Evolutionary conservation across 2,797 vertebrate species (phyloP).

Genomic region (Pantherophis alleghaniensis): DNA sequence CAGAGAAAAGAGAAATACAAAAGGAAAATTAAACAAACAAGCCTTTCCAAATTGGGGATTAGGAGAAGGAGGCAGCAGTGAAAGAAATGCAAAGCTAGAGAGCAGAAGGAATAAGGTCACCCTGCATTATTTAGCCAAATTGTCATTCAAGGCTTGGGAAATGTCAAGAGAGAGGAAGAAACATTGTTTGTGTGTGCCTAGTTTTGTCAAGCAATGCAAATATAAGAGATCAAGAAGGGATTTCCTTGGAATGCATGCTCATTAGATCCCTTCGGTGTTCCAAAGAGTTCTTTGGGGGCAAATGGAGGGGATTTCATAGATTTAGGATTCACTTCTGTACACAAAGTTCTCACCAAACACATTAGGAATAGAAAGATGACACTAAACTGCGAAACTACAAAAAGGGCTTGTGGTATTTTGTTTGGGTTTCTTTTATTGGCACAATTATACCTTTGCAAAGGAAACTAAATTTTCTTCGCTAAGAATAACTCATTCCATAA

Average conservation of each 20-base stretch:
- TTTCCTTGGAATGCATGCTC: conserved; percentile 17
- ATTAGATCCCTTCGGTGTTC: conserved; percentile 40
- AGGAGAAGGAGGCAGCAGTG: conserved; percentile 17
- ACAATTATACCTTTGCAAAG: not conserved
- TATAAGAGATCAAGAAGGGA: conserved; percentile 35
- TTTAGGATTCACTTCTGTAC: not conserved
- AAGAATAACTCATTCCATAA: not conserved
- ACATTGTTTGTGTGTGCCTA: not conserved
- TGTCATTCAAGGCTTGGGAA: conserved; percentile 18
- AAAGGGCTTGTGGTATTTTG: conserved; percentile 34
- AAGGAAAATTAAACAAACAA: conserved; percentile 38
- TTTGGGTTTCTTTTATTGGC: conserved; percentile 40
- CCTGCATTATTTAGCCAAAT: not conserved
- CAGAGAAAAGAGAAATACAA: not conserved
- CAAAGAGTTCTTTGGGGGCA: not conserved
- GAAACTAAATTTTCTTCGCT: accelerated
- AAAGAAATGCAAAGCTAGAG: conserved; percentile 7
- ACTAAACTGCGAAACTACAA: conserved; percentile 23
- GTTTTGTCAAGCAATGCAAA: conserved; percentile 1
- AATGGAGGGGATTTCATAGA: not conserved
- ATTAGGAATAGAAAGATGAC: not conserved
- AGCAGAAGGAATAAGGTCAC: accelerated
- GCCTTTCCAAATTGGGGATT: conserved; percentile 38
- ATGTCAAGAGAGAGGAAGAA: not conserved
- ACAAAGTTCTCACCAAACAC: not conserved